Base-by-base conservation (phyloP, 2,797 vertebrate species). In the Mormyrus hasselquistii region DNA sequence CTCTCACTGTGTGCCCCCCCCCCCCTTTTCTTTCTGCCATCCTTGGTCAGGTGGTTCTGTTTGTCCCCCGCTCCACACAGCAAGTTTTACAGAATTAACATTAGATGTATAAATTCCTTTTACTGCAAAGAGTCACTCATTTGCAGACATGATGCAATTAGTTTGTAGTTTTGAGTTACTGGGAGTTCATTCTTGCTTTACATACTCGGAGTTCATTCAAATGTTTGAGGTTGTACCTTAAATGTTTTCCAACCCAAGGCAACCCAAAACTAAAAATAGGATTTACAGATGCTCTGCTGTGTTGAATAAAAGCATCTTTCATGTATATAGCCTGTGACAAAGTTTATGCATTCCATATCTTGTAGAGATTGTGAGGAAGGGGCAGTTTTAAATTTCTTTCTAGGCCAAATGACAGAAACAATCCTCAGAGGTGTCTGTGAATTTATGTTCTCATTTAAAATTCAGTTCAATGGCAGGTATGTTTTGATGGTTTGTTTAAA, bases 241-340 rank as follows among this genome's bases (percentile, higher is more conserved):
- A 84, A 84, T 84, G 47, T 50, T 84, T 84, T 50, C 79, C 41
- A 47, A 50, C 44, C 9, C 79, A 49, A 22, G 44, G 79, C 44
- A 50, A 44, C 34, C 73, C 73, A 44, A 38, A 29, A 29, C 14
- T 79, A 50, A 84, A 84, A 50, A 50, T 25, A 50, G n/a, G 19
- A 84, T 84, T 84, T 84, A 50, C 79, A 47, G 79, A 50, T 47
- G 79, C n/a, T 44, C 8, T n/a, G 8, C 19, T 2, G 79, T 50
- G 79, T 49, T 84, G 47, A 84, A 84, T 47, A 47, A 84, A 84
- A 83, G 41, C 19, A 84, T 84, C 47, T 50, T 84, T 84, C 47
- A 84, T 84, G 79, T 50, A 84, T 84, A 84, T 84, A 50, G 41
- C 44, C 44, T 50, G 19, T 47, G 19, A 50, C 38, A 49, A 84